Evolutionary conservation across 2,888 invertebrate genomes (phyloP).

Genomic region (Phengaris arion): DNA sequence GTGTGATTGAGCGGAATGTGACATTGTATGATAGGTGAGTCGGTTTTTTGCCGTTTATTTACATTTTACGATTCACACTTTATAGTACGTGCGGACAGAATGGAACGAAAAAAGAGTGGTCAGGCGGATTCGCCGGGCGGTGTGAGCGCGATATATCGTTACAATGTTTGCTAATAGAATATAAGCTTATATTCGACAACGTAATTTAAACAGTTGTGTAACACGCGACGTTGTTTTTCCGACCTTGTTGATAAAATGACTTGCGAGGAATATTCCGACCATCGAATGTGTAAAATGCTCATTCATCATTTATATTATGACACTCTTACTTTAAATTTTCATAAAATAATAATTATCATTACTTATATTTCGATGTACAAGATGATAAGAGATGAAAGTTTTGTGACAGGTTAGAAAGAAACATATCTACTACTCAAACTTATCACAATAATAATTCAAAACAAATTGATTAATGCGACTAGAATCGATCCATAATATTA

Average conservation of each 20-base stretch:
- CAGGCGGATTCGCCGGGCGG: constrained; percentile 52
- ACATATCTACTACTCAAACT: not conserved
- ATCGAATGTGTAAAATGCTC: constrained; percentile 36
- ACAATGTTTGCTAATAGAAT: constrained; percentile 7
- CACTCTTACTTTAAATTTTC: not conserved
- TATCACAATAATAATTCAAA: not conserved
- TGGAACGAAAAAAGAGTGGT: constrained; percentile 65
- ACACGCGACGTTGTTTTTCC: constrained; percentile 59
- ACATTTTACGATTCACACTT: constrained; percentile 62
- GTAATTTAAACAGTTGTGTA: constrained; percentile 61
- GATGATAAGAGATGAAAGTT: not conserved
- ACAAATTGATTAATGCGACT: not conserved
- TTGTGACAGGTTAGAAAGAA: not conserved
- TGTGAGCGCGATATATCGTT: constrained; percentile 43
- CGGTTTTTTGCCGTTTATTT: constrained; percentile 68
- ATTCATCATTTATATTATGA: constrained; percentile 15
- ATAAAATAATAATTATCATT: not conserved
- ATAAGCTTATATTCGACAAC: constrained; percentile 36
- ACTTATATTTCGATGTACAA: not conserved
- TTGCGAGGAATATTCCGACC: constrained; percentile 48
- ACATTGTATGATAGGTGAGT: constrained; percentile 79
- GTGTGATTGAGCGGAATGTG: constrained; percentile 79
- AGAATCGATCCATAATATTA: not conserved
- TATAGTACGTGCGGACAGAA: constrained; percentile 62
- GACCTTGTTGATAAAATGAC: constrained; percentile 47